These are phyloP conservation scores for Lasius platythorax DNA, from an alignment of 2,888 invertebrate species.

Conservation along the genomic window DNA sequence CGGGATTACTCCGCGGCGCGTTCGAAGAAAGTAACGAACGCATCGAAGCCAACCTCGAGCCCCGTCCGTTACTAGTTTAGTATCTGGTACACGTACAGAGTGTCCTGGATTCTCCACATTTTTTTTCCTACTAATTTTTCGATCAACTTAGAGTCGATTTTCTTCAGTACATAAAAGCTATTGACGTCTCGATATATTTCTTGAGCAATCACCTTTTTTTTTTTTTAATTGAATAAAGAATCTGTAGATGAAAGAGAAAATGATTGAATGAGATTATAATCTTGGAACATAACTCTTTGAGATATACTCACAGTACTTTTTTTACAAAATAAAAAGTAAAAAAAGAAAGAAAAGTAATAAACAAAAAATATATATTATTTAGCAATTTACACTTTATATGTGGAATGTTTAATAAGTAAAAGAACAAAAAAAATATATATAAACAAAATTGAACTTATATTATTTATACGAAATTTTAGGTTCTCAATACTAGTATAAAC, in stretches of 20 bases:
- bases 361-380: neutral
- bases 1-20: constrained; percentile 56
- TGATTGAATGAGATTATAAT: neutral
- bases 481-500: neutral
- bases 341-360: neutral
- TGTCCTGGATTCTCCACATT: neutral
- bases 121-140: neutral
- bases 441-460: neutral
- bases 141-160: neutral
- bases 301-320: neutral
- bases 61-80: constrained; percentile 51
- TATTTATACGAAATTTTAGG: neutral
- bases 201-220: neutral
- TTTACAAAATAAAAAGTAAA: neutral
- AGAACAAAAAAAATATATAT: neutral
- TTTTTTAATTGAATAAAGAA: neutral
- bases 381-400: neutral
- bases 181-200: neutral
- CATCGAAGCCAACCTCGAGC: constrained; percentile 36
- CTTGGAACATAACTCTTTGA: neutral
- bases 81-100: constrained; percentile 3
- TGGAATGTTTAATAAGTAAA: neutral
- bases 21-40: constrained; percentile 46
- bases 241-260: neutral
- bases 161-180: neutral